Evolutionary conservation across 2,113 vertebrate species (phyloP), one percentile per base, ranked within the genome.

Genomic region (Paraplagusia blochii): DNA sequence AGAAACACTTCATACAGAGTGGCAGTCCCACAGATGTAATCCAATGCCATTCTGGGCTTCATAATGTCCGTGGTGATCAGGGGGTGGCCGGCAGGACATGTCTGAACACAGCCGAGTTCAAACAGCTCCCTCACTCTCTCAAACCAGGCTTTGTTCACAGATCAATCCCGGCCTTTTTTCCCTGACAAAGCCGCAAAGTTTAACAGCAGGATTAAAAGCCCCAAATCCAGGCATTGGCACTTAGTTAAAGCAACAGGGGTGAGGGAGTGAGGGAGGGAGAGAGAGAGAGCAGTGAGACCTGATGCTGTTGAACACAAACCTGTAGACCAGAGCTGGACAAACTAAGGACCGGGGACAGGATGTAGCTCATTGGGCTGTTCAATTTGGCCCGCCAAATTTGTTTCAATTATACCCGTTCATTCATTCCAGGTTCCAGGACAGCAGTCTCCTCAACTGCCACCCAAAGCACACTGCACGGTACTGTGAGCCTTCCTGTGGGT

Each of bases 41-140:
- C 86, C 89, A 91, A 93, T 81, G 86, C 91, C 88, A 87, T 88
- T 91, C 90, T 85, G 76, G 86, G 88, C 88, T 91, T 91, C 88
- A 88, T 88, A 85, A 89, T 91, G 89, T 91, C 90, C 83, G 39
- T 40, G 69, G 82, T 82, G 87, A 91, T 90, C 82, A 44, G 82
- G 80, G 81, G 84, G 83, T 72, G 87, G 88, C 84, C 77, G 71
- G 82, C 54, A 72, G 80, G 86, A 89, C 89, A 81, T 89, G 91
- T 87, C 90, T 89, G 86, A 66, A 92, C 90, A 89, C 65, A 86
- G 80, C 85, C 72, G 76, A 76, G 80, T 89, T 91, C 90, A 90
- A 90, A 90, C 80, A 82, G 84, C 88, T 81, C 83, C 74, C 87
- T 85, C 81, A 77, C 86, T 88, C 87, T 90, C 86, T 83, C 82